These are phyloP conservation scores for Xiphophorus couchianus DNA, from an alignment of 2,113 vertebrate genomes.

Conservation along the genomic window DNA sequence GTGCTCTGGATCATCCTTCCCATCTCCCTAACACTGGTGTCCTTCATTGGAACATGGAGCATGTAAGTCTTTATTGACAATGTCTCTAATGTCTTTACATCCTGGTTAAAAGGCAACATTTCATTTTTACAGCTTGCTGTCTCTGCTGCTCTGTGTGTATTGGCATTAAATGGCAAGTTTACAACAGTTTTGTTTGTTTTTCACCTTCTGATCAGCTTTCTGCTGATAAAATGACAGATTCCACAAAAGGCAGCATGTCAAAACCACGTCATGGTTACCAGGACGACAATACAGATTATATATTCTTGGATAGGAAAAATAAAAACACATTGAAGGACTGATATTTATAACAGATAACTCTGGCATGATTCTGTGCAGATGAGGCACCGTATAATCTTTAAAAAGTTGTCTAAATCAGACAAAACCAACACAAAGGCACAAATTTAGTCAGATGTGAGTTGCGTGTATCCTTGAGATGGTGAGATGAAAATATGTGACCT, in stretches of 20 bases:
- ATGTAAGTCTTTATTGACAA: conserved; percentile 74
- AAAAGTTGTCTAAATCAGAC: background rate
- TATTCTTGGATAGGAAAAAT: background rate
- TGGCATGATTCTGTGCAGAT: background rate
- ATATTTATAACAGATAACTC: background rate
- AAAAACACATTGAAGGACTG: background rate
- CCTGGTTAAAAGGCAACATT: background rate
- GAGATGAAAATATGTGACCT: conserved; percentile 33
- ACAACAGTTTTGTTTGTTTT: background rate
- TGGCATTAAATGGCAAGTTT: background rate
- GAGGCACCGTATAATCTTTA: background rate
- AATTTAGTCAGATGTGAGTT: background rate
- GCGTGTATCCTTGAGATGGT: background rate
- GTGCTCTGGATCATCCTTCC: conserved; percentile 79
- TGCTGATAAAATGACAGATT: background rate
- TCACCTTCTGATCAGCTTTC: background rate
- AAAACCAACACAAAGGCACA: background rate
- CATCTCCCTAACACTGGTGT: conserved; percentile 71
- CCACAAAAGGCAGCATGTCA: background rate
- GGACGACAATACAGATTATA: background rate
- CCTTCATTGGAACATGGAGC: conserved; percentile 79
- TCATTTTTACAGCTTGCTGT: background rate
- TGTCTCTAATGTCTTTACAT: conserved; percentile 1
- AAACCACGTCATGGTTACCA: background rate
- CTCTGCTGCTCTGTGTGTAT: background rate